Base-by-base conservation (phyloP, 2,113 vertebrate genomes). In the Tichodroma muraria region DNA sequence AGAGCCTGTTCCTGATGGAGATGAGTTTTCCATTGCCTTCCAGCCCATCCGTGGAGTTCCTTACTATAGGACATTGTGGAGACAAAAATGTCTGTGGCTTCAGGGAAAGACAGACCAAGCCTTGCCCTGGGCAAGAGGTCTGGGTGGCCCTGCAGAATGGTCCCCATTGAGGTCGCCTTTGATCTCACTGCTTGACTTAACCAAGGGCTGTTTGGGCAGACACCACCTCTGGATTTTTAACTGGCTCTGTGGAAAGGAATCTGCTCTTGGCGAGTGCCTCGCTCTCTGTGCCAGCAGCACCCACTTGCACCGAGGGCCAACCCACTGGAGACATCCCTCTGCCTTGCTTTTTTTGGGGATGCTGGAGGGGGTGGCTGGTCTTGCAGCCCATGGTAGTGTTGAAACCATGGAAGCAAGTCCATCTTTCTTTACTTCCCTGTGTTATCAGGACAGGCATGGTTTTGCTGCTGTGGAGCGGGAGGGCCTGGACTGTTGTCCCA, bases 361-460 rank as follows among this genome's bases (percentile, higher is more conserved):
- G 27, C 25, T 20, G 6, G 45, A 23, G 44, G 2, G 4, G 3
- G 2, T 60, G 35, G 21, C 44, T 73, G 30, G 6, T 61, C 13
- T 35, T 35, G 27, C 61, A 79, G 30, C 28, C 31, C 0, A 0
- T 42, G 28, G 53, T 21, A 19, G 49, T 33, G 10, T 17, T 76
- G 71, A 52, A 64, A 35, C 19, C 6, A 0, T 15, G 37, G 75
- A 42, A 84, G 63, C 42, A 47, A 20, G 6, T 37, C 33, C 16
- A 6, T 15, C 40, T 68, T 60, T 42, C 18, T 82, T 78, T 68
- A 9, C 31, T 15, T 28, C 8, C n/a, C 63, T 33, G 28, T 33
- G 11, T 65, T 68, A 27, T 16, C 57, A 15, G 56, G 47, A 25
- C 1, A 13, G 4, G 1, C 0, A 1, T 49, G 77, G 35, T 19